These are phyloP conservation scores for Pluvianellus socialis DNA, from an alignment of 2,113 vertebrate genomes.

Conservation along the genomic window DNA sequence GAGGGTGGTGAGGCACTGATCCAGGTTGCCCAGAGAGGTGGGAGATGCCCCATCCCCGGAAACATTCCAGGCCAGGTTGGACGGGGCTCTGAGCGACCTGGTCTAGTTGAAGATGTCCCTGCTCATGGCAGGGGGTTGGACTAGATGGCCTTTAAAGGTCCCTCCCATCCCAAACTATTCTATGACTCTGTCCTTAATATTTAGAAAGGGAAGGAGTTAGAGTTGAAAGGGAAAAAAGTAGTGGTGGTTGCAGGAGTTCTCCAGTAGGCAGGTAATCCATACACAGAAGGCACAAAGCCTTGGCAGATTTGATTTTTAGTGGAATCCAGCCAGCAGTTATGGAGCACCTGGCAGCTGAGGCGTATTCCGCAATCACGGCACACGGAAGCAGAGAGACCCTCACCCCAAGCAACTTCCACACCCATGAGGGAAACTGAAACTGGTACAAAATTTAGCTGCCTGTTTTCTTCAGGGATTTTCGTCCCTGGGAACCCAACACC, in stretches of 20 bases:
- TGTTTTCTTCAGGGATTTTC: not conserved
- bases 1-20: not conserved
- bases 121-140: not conserved
- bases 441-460: not conserved
- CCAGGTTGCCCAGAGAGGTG: not conserved
- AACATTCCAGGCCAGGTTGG: not conserved
- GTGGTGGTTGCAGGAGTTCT: not conserved
- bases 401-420: not conserved
- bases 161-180: not conserved
- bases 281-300: not conserved
- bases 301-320: not conserved
- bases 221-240: not conserved
- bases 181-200: not conserved
- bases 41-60: not conserved
- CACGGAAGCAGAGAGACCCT: not conserved
- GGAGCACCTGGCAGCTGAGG: not conserved
- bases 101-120: not conserved
- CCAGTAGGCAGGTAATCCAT: not conserved
- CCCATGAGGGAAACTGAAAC: not conserved
- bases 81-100: not conserved
- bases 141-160: not conserved
- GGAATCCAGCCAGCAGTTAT: not conserved
- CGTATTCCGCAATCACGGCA: fast-evolving
- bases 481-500: not conserved
- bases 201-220: not conserved